These are phyloP conservation scores for Drosophila cardini DNA, from an alignment of 1,140 invertebrate genomes.

Conservation along the genomic window DNA sequence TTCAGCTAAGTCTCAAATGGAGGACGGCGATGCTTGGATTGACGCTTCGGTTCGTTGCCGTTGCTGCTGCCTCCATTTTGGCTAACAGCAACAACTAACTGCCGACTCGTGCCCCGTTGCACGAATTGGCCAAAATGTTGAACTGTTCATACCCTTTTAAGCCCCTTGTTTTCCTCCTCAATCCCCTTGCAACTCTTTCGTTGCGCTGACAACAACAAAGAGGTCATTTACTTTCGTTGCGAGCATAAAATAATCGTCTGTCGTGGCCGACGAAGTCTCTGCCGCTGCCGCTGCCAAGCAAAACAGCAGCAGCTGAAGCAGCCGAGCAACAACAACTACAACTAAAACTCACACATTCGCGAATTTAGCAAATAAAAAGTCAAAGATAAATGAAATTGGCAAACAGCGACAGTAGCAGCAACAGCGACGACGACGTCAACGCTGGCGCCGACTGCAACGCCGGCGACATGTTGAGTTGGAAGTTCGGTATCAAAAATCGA, in stretches of 20 bases:
- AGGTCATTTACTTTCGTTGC: constrained; percentile 82
- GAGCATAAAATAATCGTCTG: constrained; percentile 79
- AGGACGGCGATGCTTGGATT: constrained; percentile 65
- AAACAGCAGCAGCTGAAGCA: constrained; percentile 45
- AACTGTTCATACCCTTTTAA: constrained; percentile 19
- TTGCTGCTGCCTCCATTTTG: constrained; percentile 2
- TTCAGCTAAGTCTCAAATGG: constrained; percentile 33
- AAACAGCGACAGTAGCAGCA: constrained; percentile 43
- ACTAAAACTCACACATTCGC: constrained; percentile 68
- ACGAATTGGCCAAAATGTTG: constrained; percentile 59
- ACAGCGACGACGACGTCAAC: constrained; percentile 24
- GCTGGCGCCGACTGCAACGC: constrained; percentile 6
- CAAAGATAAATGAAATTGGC: constrained; percentile 79
- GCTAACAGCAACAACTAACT: constrained; percentile 36
- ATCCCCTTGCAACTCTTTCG: constrained; percentile 33
- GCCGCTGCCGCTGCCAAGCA: constrained; percentile 49
- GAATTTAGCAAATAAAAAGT: constrained; percentile 52
- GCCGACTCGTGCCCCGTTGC: constrained; percentile 55
- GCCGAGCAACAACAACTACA: constrained; percentile 22
- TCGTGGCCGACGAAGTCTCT: constrained; percentile 38
- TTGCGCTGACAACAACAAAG: constrained; percentile 62
- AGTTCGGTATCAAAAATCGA: constrained; percentile 77
- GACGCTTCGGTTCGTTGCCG: constrained; percentile 67
- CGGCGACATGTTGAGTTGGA: constrained; percentile 60
- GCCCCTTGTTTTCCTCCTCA: background rate